phyloP scores from a whole-genome alignment of 2,888 invertebrate species.

The Latheticus oryzae region DNA sequence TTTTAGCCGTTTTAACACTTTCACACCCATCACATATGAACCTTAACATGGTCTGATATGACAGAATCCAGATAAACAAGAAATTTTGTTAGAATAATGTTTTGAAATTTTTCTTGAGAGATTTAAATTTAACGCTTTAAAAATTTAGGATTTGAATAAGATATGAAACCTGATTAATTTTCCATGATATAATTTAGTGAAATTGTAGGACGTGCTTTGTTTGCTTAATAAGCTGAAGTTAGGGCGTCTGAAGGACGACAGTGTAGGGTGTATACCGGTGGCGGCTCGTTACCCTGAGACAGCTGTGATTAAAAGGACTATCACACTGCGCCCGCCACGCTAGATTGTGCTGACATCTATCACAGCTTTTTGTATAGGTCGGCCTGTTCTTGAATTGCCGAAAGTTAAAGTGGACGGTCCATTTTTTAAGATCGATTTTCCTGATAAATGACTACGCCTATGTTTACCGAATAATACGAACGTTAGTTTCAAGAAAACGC shows the following conservation, averaged over 20 bases:
- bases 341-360: conserved; percentile 48
- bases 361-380: conserved; percentile 45
- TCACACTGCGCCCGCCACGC: conserved; percentile 44
- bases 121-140: conserved; percentile 29
- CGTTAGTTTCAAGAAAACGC: conserved; percentile 43
- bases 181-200: conserved; percentile 38
- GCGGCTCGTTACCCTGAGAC: conserved; percentile 44
- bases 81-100: too few species aligned
- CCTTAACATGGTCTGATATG: conserved; percentile 33
- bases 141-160: conserved; percentile 33
- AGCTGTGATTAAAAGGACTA: conserved; percentile 47
- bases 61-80: conserved; percentile 28
- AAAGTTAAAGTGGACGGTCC: conserved; percentile 48
- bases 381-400: conserved; percentile 46
- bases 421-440: conserved; percentile 48
- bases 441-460: conserved; percentile 45
- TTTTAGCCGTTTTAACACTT: conserved; percentile 44
- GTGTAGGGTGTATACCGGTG: conserved; percentile 34
- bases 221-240: conserved; percentile 39
- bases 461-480: conserved; percentile 45
- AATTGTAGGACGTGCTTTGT: conserved; percentile 41
- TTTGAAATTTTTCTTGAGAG: conserved; percentile 15
- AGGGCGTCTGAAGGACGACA: conserved; percentile 27
- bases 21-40: conserved; percentile 37
- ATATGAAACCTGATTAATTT: conserved; percentile 40